Evolutionary conservation across 1,140 invertebrate genomes (phyloP).

Genomic region (Frieseomelitta varia): DNA sequence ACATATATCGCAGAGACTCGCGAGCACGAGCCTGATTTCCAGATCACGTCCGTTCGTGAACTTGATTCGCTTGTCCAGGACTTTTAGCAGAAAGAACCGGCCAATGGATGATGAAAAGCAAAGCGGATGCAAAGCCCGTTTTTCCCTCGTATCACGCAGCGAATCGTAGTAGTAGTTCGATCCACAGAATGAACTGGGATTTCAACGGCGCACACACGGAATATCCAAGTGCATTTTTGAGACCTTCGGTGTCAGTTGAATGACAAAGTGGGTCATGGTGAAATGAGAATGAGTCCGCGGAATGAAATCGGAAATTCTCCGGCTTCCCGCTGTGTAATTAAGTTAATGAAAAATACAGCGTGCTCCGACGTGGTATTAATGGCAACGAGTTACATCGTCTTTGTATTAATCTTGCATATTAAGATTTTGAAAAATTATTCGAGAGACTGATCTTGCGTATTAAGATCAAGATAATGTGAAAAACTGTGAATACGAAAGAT

Average conservation of each 20-base stretch:
- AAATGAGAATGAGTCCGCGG: neutral
- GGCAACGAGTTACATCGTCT: neutral
- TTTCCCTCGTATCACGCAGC: too few relatives aligned
- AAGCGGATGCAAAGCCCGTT: neutral
- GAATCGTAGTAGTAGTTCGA: constrained; percentile 7
- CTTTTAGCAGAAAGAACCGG: constrained; percentile 9
- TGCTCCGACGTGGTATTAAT: neutral
- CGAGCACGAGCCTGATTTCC: constrained; percentile 42
- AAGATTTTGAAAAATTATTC: too few relatives aligned
- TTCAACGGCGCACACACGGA: neutral
- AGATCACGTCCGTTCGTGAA: constrained; percentile 36
- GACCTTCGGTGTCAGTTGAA: neutral
- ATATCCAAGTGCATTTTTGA: neutral
- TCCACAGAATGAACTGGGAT: neutral
- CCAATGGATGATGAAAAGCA: neutral
- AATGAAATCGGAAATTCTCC: neutral
- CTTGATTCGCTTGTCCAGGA: constrained; percentile 50
- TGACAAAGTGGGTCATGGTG: neutral
- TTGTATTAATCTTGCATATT: neutral
- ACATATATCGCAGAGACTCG: neutral
- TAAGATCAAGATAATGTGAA: too few relatives aligned
- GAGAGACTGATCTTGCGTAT: too few relatives aligned
- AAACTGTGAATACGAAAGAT: too few relatives aligned
- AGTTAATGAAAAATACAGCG: neutral
- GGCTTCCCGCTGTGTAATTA: neutral